Evolutionary conservation across 1,140 invertebrate genomes (phyloP), one percentile per base, ranked within the genome.

Genomic region (Daktulosphaira vitifoliae): DNA sequence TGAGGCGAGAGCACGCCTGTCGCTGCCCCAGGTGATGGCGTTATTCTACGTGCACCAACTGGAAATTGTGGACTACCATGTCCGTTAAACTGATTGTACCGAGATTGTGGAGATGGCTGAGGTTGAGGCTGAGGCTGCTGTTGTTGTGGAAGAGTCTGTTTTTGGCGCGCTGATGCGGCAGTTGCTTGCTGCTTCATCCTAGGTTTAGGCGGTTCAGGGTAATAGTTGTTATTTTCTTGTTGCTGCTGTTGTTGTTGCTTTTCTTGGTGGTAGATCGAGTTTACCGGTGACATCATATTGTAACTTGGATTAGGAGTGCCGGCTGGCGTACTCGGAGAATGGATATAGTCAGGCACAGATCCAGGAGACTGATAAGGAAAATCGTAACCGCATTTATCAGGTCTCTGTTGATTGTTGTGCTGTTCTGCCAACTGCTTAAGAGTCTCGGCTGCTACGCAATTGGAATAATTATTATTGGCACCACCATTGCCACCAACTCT

Each of bases 371-470:
- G 56, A 39, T 62, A 62, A 11, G 56, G 56, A 13, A 62, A 62
- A 62, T 62, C 56, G 13, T 62, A 62, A 33, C 56, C 42, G 13
- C 56, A 62, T 18, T 62, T 62, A 1, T 62, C 56, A 2, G 56
- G 56, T 16, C 56, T 62, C 18, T 62, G 56, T 15, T 62, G 56
- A 13, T 62, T 62, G 18, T 62, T 62, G 25, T 96, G 92, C 73
- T 96, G 92, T 72, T 95, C 91, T 4, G 92, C 92, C 90, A 95
- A 93, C 71, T 95, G 91, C 74, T 95, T 95, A 8, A 96, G 78
- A 0, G 92, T 95, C 76, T 94, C 89, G 2, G 92, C 92, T 1
- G 92, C 92, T 6, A 90, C 87, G 59, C 88, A 90, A 29, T 62
- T 62, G 6, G 56, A 62, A 33, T 62, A 62, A 26, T 62, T 62